Percentiles rank a stretch among this genome's conserved stretches.
phyloP scores from a whole-genome alignment of 2,113 vertebrate species.

The Tetrao urogallus region DNA sequence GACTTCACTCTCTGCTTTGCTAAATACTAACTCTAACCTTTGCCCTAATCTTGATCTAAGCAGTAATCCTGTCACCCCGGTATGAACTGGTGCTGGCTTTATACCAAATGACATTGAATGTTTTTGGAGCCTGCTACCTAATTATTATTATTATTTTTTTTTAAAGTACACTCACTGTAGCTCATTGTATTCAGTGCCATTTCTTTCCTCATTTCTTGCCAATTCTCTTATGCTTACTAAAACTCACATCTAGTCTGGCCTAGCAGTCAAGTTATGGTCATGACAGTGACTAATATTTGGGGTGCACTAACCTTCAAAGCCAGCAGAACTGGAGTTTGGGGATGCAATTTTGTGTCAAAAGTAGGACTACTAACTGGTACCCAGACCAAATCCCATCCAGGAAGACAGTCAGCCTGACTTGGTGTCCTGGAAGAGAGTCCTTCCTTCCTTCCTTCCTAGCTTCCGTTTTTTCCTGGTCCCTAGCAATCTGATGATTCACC shows the following conservation, averaged over 20 bases:
- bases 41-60: not conserved
- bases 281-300: not conserved
- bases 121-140: not conserved
- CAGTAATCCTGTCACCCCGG: not conserved
- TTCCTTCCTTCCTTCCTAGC: not conserved
- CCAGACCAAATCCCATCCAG: not conserved
- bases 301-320: not conserved
- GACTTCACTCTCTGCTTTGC: not conserved
- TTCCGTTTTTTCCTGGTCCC: not conserved
- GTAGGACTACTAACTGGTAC: not conserved
- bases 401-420: not conserved
- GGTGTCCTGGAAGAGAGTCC: not conserved
- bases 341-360: not conserved
- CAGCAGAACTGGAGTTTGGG: not conserved
- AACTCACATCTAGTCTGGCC: not conserved
- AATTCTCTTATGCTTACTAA: not conserved
- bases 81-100: not conserved
- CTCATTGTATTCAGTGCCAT: not conserved
- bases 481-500: not conserved
- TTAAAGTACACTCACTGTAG: not conserved
- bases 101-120: not conserved
- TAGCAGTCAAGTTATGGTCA: not conserved
- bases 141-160: not conserved
- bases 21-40: not conserved
- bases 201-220: not conserved